Percentiles rank a stretch among this genome's conserved stretches.
phyloP scores from a whole-genome alignment of 2,888 invertebrate species.

The Coenonympha glycerion region DNA sequence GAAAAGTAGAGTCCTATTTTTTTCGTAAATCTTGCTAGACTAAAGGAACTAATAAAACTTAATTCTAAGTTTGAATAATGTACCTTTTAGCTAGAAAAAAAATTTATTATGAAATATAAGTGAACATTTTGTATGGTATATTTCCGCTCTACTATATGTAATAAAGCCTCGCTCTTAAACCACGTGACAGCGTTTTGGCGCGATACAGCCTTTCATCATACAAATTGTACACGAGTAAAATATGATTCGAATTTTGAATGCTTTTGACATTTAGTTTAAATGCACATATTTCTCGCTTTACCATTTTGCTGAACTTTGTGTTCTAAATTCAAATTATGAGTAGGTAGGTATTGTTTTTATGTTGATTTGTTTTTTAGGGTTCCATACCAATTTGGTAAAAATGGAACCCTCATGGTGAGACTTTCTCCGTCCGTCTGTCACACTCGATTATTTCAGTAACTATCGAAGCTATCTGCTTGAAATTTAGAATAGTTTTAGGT shows the following conservation, averaged over 20 bases:
- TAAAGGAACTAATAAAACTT: too few species aligned
- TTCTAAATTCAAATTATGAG: background rate
- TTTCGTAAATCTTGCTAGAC: background rate
- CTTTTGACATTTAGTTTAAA: conserved; percentile 22
- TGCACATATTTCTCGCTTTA: conserved; percentile 2
- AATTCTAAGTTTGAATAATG: too few species aligned
- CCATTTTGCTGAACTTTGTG: background rate
- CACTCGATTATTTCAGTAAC: too few species aligned
- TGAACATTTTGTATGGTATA: background rate
- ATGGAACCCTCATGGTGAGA: too few species aligned
- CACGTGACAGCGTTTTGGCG: conserved; percentile 30
- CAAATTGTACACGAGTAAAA: conserved; percentile 23
- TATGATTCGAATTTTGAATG: conserved; percentile 24
- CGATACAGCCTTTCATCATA: conserved; percentile 24
- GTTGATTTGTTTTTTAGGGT: too few species aligned
- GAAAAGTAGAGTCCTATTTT: too few species aligned
- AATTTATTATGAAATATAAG: too few species aligned
- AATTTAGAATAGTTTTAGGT: too few species aligned
- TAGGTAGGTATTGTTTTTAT: background rate
- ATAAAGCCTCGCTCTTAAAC: conserved; percentile 14
- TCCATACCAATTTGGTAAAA: too few species aligned
- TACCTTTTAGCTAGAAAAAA: too few species aligned
- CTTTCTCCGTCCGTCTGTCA: too few species aligned
- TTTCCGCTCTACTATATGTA: conserved; percentile 10
- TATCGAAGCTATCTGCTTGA: too few species aligned